These are phyloP conservation scores for Sprattus sprattus DNA, from an alignment of 2,113 vertebrate genomes.

Conservation along the genomic window DNA sequence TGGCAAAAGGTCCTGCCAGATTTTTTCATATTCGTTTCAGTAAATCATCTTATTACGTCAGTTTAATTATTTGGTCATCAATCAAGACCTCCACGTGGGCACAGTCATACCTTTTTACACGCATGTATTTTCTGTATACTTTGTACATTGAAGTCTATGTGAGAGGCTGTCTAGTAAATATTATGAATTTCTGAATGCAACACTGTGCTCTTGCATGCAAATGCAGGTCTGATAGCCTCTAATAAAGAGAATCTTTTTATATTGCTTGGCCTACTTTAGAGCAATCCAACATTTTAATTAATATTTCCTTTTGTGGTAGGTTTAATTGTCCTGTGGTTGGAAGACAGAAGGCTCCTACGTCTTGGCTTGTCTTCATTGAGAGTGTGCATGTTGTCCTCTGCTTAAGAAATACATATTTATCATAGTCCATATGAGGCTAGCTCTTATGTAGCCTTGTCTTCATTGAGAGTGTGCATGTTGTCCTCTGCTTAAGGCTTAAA, in stretches of 20 bases:
- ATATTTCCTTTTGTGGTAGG: not conserved
- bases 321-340: not conserved
- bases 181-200: not conserved
- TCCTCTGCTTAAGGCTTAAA: not conserved
- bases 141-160: not conserved
- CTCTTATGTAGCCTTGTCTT: not conserved
- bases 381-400: no score
- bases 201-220: not conserved
- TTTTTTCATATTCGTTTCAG: not conserved
- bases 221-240: not conserved
- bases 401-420: no score
- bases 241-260: slow-evolving; percentile 17
- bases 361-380: no score
- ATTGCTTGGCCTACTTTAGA: slow-evolving; percentile 24
- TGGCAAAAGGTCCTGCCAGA: not conserved
- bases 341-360: not conserved
- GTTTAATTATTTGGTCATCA: not conserved
- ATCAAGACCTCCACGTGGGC: not conserved
- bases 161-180: not conserved
- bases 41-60: not conserved
- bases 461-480: not conserved
- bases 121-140: not conserved
- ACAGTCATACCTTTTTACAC: not conserved
- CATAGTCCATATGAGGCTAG: not conserved
- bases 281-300: slow-evolving; percentile 20